phyloP scores from a whole-genome alignment of 2,113 vertebrate genomes.

The Microtus pennsylvanicus region DNA sequence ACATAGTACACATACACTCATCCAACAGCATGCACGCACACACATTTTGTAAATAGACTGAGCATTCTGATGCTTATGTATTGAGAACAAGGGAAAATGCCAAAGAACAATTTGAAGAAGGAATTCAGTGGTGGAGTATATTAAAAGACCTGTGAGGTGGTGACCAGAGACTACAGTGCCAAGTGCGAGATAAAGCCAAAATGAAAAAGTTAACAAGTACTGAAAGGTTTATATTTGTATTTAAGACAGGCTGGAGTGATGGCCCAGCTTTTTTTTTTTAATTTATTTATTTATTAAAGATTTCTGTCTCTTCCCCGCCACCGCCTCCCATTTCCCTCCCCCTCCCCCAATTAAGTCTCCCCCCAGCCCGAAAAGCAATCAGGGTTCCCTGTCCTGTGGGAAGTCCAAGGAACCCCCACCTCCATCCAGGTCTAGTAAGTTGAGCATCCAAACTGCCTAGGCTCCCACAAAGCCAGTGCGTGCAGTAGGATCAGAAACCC shows the following conservation, averaged over 20 bases:
- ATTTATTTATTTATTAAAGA: too few species aligned
- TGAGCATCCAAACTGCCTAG: too few species aligned
- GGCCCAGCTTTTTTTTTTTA: neutral
- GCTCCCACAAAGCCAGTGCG: too few species aligned
- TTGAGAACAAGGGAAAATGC: neutral
- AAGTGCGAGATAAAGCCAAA: neutral
- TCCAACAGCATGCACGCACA: neutral
- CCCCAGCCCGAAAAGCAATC: too few species aligned
- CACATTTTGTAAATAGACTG: neutral
- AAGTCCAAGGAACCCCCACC: too few species aligned
- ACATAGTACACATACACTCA: neutral
- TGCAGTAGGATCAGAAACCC: too few species aligned
- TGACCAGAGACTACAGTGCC: neutral
- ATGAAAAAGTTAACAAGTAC: neutral
- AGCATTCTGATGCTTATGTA: neutral
- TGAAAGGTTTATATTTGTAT: neutral
- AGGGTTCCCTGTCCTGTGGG: too few species aligned
- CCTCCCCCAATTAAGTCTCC: too few species aligned
- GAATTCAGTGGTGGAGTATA: neutral
- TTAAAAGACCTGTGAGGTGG: neutral
- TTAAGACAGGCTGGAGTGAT: neutral
- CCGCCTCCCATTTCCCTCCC: too few species aligned
- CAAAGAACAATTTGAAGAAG: neutral
- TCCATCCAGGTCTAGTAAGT: too few species aligned
- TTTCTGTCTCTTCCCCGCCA: too few species aligned